Conservation (phyloP, 2,888 invertebrate species). For the Aphidoletes aphidimyza region DNA sequence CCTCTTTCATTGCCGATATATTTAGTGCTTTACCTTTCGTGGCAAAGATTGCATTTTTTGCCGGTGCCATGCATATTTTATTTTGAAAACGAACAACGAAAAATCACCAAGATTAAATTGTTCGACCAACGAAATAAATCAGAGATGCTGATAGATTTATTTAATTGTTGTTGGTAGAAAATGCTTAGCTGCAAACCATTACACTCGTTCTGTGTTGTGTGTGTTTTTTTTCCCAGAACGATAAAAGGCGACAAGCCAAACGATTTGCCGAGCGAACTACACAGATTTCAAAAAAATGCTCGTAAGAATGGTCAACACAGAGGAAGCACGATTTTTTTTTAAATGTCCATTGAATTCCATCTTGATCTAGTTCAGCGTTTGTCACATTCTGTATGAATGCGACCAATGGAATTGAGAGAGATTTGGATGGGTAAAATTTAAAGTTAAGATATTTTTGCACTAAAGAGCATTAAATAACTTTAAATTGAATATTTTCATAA, state of each 20-base stretch:
- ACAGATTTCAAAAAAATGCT: no score
- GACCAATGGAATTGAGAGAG: background rate
- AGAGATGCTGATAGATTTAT: slow-evolving; percentile 53
- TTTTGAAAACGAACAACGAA: slow-evolving; percentile 6
- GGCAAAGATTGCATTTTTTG: slow-evolving; percentile 2
- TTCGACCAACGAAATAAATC: slow-evolving; percentile 30
- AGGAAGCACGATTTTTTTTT: slow-evolving; percentile 13
- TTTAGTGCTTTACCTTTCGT: slow-evolving; percentile 37
- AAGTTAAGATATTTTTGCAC: no score
- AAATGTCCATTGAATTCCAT: slow-evolving; percentile 4
- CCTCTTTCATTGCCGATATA: background rate
- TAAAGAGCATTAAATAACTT: no score
- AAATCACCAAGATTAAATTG: slow-evolving; percentile 40
- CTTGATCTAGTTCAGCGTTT: background rate
- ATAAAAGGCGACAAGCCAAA: no score
- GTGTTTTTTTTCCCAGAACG: no score
- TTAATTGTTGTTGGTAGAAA: slow-evolving; percentile 31
- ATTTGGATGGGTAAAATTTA: no score
- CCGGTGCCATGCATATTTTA: background rate
- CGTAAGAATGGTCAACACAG: background rate
- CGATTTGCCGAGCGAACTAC: no score
- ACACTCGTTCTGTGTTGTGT: no score
- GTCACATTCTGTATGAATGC: background rate
- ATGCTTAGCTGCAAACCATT: background rate
- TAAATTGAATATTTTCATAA: background rate